Conservation (phyloP, 2,888 invertebrate species). For the Pseudococcus longispinus region DNA sequence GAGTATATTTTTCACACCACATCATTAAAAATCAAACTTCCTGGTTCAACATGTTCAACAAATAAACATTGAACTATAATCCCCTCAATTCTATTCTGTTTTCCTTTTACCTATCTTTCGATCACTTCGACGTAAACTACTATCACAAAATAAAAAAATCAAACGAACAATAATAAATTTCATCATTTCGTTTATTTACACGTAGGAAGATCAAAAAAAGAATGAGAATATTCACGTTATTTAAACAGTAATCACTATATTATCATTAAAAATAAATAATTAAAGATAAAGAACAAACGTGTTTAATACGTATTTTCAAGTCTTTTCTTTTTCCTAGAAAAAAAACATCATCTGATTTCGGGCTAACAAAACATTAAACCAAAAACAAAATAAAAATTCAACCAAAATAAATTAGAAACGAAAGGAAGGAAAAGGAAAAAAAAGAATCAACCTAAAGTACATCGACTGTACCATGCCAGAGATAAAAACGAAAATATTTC, state of each 20-base stretch:
- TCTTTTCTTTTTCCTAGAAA: neutral
- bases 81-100: too few species aligned
- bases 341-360: neutral
- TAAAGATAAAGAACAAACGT: constrained; percentile 14
- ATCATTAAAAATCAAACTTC: too few species aligned
- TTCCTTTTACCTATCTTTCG: too few species aligned
- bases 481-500: constrained; percentile 19
- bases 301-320: constrained; percentile 32
- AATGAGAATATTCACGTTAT: constrained; percentile 42
- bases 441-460: neutral
- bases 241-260: constrained; percentile 33
- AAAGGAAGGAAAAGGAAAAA: neutral
- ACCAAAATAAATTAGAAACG: neutral
- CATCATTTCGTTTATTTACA: constrained; percentile 39
- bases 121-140: too few species aligned
- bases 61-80: too few species aligned
- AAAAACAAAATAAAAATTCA: neutral
- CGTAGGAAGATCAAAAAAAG: constrained; percentile 41
- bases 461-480: neutral
- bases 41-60: too few species aligned
- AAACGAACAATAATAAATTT: neutral
- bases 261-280: constrained; percentile 33
- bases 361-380: neutral
- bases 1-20: too few species aligned
- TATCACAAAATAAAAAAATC: neutral